phyloP scores from a whole-genome alignment of 2,888 invertebrate species.

The Diogma glabrata region DNA sequence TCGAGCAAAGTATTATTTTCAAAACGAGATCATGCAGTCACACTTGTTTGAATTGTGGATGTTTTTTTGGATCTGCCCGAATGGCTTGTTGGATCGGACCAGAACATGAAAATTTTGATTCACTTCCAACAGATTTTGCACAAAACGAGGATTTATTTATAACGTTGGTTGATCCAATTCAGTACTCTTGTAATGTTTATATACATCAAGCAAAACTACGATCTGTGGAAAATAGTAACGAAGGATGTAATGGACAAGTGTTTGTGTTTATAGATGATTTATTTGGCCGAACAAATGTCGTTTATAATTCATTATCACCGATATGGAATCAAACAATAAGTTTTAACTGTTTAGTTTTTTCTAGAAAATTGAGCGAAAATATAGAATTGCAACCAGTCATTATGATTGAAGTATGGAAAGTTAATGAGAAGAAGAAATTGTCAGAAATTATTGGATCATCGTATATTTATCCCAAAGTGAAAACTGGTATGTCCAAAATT shows the following conservation, averaged over 20 bases:
- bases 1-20: constrained; percentile 38
- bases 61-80: constrained; percentile 26
- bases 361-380: constrained; percentile 26
- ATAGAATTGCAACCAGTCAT: constrained; percentile 33
- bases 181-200: constrained; percentile 49
- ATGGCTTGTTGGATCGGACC: constrained; percentile 30
- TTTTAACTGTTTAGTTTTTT: constrained; percentile 34
- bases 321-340: constrained; percentile 48
- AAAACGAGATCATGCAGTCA: constrained; percentile 33
- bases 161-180: constrained; percentile 28
- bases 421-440: constrained; percentile 22
- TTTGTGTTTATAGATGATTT: constrained; percentile 23
- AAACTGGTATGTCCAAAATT: no score
- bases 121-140: no score
- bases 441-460: constrained; percentile 3
- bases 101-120: constrained; percentile 24
- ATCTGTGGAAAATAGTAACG: constrained; percentile 41
- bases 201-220: constrained; percentile 56
- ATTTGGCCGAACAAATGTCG: constrained; percentile 10
- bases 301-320: constrained; percentile 41
- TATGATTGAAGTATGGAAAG: constrained; percentile 38
- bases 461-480: background rate
- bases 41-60: constrained; percentile 33
- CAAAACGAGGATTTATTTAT: constrained; percentile 21
- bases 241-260: constrained; percentile 40